These are phyloP conservation scores for Tholera decimalis DNA, from an alignment of 2,888 invertebrate genomes.

Conservation along the genomic window DNA sequence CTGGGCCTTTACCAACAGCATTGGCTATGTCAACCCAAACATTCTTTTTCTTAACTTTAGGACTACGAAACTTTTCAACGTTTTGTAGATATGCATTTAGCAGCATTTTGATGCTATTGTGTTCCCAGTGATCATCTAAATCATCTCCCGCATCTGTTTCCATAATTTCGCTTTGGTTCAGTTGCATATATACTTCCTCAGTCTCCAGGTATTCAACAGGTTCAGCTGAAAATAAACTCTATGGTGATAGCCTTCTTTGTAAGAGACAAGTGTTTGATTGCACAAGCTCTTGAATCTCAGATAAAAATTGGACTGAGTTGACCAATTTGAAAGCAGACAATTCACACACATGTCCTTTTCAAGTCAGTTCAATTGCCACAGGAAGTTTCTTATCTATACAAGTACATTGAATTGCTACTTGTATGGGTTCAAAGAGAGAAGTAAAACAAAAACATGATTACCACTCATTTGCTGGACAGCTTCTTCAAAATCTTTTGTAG, in stretches of 20 bases:
- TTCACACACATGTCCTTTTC: slow-evolving; percentile 40
- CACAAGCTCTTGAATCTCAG: slow-evolving; percentile 31
- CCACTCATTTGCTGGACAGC: slow-evolving; percentile 61
- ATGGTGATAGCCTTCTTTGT: slow-evolving; percentile 52
- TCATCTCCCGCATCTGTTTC: slow-evolving; percentile 80
- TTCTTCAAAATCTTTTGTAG: slow-evolving; percentile 53
- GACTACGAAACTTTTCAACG: slow-evolving; percentile 84
- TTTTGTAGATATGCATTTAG: slow-evolving; percentile 83
- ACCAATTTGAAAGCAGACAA: slow-evolving; percentile 46
- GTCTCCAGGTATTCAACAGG: slow-evolving; percentile 80
- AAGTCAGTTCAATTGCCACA: slow-evolving; percentile 48
- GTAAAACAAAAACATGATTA: slow-evolving; percentile 51
- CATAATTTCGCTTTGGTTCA: slow-evolving; percentile 77
- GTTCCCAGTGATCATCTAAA: slow-evolving; percentile 85
- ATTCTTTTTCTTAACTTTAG: slow-evolving; percentile 87
- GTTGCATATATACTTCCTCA: slow-evolving; percentile 77
- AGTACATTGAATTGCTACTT: slow-evolving; percentile 24
- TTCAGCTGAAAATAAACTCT: slow-evolving; percentile 75
- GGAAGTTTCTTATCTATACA: slow-evolving; percentile 42
- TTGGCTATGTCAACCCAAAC: slow-evolving; percentile 84
- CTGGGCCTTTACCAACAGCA: slow-evolving; percentile 82
- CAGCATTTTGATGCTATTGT: slow-evolving; percentile 77
- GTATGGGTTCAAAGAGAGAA: slow-evolving; percentile 24
- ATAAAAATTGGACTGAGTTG: slow-evolving; percentile 39
- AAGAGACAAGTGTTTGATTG: slow-evolving; percentile 17